Evolutionary conservation across 2,888 invertebrate species (phyloP).

Genomic region (Craniophora ligustri): DNA sequence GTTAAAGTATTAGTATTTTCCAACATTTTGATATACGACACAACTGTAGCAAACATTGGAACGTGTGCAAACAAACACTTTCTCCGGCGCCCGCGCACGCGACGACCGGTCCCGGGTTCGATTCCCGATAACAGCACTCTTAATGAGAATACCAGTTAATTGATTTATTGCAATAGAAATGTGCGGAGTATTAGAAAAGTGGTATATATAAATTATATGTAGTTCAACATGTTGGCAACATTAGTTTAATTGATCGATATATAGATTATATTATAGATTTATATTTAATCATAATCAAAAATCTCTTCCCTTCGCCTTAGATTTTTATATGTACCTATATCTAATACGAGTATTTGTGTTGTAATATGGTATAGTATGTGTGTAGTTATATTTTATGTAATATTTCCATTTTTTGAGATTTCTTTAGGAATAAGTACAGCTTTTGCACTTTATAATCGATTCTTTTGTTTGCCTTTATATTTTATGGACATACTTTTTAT

Average conservation of each 20-base stretch:
- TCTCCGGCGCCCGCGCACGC: constrained; percentile 80
- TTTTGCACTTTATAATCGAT: no score
- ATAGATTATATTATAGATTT: neutral
- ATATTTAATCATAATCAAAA: no score
- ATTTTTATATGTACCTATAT: no score
- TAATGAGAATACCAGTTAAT: constrained; percentile 84
- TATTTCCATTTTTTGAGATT: no score
- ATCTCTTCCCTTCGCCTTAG: no score
- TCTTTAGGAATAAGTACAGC: no score
- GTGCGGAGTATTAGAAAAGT: constrained; percentile 44
- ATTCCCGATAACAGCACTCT: constrained; percentile 82
- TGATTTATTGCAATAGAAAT: constrained; percentile 75
- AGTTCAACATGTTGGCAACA: constrained; percentile 9
- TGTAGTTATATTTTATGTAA: no score
- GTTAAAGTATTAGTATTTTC: constrained; percentile 26
- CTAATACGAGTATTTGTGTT: no score
- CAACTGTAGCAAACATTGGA: constrained; percentile 41
- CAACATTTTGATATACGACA: constrained; percentile 54
- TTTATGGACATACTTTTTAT: no score
- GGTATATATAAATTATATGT: constrained; percentile 34
- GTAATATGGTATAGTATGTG: no score
- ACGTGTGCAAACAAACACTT: constrained; percentile 77
- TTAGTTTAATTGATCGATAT: constrained; percentile 12
- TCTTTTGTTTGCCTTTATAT: no score
- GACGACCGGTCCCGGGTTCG: constrained; percentile 80